phyloP scores from a whole-genome alignment of 2,113 vertebrate species.

The Dasyornis broadbenti region DNA sequence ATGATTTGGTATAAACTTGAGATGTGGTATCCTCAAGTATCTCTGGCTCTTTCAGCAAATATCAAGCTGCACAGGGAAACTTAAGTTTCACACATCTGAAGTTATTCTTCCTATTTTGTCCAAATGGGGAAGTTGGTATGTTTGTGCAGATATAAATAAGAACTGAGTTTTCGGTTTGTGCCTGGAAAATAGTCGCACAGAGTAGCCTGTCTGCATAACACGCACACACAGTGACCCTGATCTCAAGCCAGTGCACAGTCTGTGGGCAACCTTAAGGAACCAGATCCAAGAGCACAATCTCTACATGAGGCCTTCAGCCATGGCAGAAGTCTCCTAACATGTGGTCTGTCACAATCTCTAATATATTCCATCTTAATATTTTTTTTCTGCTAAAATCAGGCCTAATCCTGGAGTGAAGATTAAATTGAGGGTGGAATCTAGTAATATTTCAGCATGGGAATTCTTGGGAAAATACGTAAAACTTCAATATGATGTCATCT shows the following conservation, averaged over 20 bases:
- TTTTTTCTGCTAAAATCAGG: background rate
- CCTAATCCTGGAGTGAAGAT: background rate
- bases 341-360: background rate
- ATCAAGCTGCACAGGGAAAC: background rate
- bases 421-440: background rate
- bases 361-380: background rate
- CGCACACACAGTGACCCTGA: background rate
- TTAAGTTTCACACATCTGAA: background rate
- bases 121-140: background rate
- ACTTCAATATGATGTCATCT: background rate
- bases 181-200: background rate
- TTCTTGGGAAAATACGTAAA: background rate
- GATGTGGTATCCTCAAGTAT: background rate
- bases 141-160: background rate
- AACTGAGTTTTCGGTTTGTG: background rate
- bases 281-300: background rate
- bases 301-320: rapidly evolving
- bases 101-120: background rate
- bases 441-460: background rate
- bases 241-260: background rate
- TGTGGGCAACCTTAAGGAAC: background rate
- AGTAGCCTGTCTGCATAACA: background rate
- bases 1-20: background rate
- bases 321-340: background rate
- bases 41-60: background rate